phyloP scores from a whole-genome alignment of 2,113 vertebrate genomes.

The Seriola rivoliana region DNA sequence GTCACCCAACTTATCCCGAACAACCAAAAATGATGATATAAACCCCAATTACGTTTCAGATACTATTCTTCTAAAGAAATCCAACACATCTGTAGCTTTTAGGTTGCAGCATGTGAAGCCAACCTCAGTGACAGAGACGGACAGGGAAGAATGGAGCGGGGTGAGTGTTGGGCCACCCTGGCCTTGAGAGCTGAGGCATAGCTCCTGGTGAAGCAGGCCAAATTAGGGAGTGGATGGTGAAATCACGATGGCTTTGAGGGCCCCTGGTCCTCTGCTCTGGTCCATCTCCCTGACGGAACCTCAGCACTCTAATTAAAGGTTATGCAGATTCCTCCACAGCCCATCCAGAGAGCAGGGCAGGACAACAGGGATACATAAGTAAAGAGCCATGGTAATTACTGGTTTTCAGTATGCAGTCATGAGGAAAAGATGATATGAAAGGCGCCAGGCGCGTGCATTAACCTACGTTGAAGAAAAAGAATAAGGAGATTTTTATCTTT shows the following conservation, averaged over 20 bases:
- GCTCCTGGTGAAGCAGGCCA: conserved; percentile 48
- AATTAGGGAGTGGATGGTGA: conserved; percentile 61
- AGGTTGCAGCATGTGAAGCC: background rate
- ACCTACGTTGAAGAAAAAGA: background rate
- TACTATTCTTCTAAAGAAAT: background rate
- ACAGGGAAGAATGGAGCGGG: background rate
- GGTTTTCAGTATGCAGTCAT: conserved; percentile 59
- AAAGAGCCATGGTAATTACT: conserved; percentile 73
- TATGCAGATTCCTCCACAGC: conserved; percentile 74
- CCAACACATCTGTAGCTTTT: background rate
- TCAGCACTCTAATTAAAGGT: conserved; percentile 79
- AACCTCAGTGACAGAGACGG: background rate
- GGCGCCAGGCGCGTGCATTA: background rate
- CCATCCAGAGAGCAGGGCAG: conserved; percentile 66
- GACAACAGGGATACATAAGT: conserved; percentile 74
- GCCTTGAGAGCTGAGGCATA: conserved; percentile 24
- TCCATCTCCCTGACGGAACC: conserved; percentile 57
- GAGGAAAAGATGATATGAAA: conserved; percentile 48
- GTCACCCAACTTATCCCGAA: background rate
- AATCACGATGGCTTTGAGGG: conserved; percentile 50
- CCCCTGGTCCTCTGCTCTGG: conserved; percentile 49
- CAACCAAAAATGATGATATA: background rate
- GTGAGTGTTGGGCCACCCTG: background rate
- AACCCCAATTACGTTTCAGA: conserved; percentile 1
- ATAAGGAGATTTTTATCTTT: conserved; percentile 31